A percentile compares a stretch with the other conserved stretches of the same genome.
Conservation (phyloP, 2,797 vertebrate species). For the Tapirus indicus region DNA sequence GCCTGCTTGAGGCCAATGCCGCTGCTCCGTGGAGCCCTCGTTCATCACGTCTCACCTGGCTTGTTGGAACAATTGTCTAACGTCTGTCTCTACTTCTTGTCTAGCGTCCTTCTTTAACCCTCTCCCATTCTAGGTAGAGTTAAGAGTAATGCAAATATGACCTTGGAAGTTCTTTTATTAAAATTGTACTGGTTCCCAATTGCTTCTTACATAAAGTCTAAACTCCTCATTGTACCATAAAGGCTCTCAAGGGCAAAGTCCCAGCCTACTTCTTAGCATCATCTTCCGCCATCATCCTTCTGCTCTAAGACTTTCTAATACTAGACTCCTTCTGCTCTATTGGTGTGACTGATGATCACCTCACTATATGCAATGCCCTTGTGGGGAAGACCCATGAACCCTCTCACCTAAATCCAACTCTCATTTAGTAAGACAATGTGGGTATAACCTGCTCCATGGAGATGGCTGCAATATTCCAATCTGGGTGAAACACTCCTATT, state of each 20-base stretch:
- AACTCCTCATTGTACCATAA: neutral
- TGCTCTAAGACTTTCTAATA: neutral
- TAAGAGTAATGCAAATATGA: neutral
- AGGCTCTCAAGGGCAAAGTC: neutral
- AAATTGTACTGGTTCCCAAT: neutral
- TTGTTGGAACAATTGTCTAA: constrained; percentile 57
- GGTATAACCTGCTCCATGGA: neutral
- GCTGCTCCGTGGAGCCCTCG: neutral
- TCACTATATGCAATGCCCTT: neutral
- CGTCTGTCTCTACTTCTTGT: constrained; percentile 36
- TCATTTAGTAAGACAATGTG: neutral
- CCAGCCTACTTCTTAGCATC: neutral
- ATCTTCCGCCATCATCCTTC: neutral
- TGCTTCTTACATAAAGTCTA: constrained; percentile 12
- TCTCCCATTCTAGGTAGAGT: neutral
- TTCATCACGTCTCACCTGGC: constrained; percentile 71
- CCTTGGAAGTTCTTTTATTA: neutral
- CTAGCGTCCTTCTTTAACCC: neutral
- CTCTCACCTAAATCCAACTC: neutral
- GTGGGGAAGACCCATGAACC: neutral
- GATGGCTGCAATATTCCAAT: neutral
- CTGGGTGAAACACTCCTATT: neutral
- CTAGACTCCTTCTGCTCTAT: neutral
- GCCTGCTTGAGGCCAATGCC: neutral
- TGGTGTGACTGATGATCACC: neutral